phyloP scores from a whole-genome alignment of 2,888 invertebrate genomes.

The Heteromyza rotundicornis region DNA sequence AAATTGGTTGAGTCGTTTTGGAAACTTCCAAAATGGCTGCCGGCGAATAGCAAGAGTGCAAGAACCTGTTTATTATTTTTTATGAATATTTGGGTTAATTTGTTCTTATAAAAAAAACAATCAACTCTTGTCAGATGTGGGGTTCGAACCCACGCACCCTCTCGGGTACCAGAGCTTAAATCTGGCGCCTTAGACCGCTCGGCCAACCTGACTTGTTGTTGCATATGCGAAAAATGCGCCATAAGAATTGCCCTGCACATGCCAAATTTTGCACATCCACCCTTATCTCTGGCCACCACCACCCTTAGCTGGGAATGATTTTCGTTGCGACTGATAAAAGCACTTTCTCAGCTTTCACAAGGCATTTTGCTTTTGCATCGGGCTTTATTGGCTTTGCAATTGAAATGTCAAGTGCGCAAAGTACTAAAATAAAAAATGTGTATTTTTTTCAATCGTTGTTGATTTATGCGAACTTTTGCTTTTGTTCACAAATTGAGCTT shows the following conservation, averaged over 20 bases:
- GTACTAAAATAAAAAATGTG: no score
- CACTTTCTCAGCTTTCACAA: no score
- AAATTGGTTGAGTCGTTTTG: no score
- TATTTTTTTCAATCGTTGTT: neutral
- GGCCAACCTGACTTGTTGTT: conserved; percentile 72
- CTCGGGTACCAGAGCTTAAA: conserved; percentile 82
- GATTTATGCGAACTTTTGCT: no score
- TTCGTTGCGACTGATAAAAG: neutral
- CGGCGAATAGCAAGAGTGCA: no score
- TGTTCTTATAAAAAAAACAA: no score
- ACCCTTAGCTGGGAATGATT: neutral
- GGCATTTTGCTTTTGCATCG: no score
- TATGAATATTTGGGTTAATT: no score
- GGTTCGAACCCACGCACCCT: conserved; percentile 86
- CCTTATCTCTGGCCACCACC: neutral
- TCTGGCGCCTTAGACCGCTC: conserved; percentile 85
- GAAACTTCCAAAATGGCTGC: no score
- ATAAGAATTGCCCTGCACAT: conserved; percentile 5
- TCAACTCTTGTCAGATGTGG: conserved; percentile 72
- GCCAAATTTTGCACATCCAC: neutral
- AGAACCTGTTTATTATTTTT: no score
- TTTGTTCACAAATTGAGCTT: neutral
- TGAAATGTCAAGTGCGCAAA: no score
- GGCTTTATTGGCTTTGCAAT: no score
- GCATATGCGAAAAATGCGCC: neutral